Evolutionary conservation across 2,888 invertebrate genomes (phyloP).

Genomic region (Eudasyphora cyanicolor): DNA sequence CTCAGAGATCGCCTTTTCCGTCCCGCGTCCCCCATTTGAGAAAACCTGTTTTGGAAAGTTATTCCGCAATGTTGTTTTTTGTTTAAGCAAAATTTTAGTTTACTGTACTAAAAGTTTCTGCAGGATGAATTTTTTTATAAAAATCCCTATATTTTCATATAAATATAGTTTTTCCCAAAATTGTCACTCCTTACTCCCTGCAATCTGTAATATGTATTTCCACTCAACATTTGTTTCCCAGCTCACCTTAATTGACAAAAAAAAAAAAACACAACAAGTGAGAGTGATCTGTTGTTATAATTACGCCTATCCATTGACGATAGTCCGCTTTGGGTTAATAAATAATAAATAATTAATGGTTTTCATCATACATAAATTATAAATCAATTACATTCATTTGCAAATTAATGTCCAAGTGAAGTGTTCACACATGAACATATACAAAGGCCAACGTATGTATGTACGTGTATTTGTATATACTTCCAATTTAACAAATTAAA

Average conservation of each 20-base stretch:
- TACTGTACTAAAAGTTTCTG: too few species aligned
- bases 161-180: too few species aligned
- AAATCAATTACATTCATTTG: slow-evolving; percentile 49
- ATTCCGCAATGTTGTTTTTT: too few species aligned
- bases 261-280: neutral
- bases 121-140: too few species aligned
- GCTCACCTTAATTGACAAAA: neutral
- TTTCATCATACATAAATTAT: slow-evolving; percentile 43
- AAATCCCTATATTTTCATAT: too few species aligned
- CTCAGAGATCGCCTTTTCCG: too few species aligned
- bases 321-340: slow-evolving; percentile 13
- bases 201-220: too few species aligned
- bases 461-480: neutral
- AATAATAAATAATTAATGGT: slow-evolving; percentile 30
- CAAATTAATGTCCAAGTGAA: neutral
- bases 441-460: neutral
- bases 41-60: too few species aligned
- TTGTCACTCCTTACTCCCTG: too few species aligned
- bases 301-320: neutral
- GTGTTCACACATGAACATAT: neutral
- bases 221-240: too few species aligned
- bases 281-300: neutral
- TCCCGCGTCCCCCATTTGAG: too few species aligned
- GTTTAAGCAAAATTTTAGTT: too few species aligned
- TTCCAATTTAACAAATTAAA: slow-evolving; percentile 21